Evolutionary conservation across 2,888 invertebrate species (phyloP).

Genomic region (Himalopsyche japonica): DNA sequence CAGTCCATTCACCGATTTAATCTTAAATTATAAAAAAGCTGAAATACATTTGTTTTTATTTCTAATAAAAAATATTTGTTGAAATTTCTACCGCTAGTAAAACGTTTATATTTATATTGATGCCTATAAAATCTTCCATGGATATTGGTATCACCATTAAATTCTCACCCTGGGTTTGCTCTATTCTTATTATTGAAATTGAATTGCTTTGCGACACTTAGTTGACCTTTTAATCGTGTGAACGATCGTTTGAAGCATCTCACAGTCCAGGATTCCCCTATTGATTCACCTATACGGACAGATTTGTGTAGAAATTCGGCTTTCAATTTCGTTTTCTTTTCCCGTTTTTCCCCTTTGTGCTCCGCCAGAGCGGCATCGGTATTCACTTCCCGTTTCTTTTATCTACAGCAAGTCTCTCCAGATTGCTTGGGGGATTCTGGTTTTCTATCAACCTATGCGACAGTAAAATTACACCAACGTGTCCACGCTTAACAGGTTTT

Average conservation of each 20-base stretch:
- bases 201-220: background rate
- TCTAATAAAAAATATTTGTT: too few relatives aligned
- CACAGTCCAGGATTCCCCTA: background rate
- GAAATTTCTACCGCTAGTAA: too few relatives aligned
- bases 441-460: background rate
- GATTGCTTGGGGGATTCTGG: slow-evolving; percentile 10
- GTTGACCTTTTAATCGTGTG: slow-evolving; percentile 1
- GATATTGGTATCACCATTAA: background rate
- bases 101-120: too few relatives aligned
- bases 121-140: too few relatives aligned
- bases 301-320: background rate
- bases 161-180: background rate
- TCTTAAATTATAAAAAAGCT: too few relatives aligned
- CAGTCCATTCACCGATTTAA: too few relatives aligned
- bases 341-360: slow-evolving; percentile 19
- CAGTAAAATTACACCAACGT: too few relatives aligned
- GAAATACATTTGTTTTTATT: too few relatives aligned
- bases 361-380: slow-evolving; percentile 1
- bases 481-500: too few relatives aligned
- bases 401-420: background rate
- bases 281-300: background rate
- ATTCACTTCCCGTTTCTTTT: background rate
- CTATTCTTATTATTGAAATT: background rate
- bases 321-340: slow-evolving; percentile 19
- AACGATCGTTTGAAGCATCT: background rate